Percentiles rank a stretch among this genome's conserved stretches.
Conservation (phyloP, 2,797 vertebrate species). For the Adrianichthys oophorus region DNA sequence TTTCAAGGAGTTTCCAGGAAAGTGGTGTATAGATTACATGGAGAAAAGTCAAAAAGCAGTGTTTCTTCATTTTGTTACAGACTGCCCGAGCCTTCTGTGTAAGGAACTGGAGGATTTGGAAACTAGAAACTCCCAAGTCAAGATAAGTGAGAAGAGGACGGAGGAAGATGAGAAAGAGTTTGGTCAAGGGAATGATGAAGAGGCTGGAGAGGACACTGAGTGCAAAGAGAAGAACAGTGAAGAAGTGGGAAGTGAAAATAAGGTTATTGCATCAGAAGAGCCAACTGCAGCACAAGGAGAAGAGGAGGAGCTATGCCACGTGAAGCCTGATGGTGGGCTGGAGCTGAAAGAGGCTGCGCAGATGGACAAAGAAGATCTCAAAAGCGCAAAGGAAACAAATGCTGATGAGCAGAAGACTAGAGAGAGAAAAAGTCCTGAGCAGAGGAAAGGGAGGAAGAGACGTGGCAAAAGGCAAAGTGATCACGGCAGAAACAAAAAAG, state of each 20-base stretch:
- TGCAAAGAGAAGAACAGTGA: slow-evolving; percentile 23
- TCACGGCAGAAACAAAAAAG: slow-evolving; percentile 39
- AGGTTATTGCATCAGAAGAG: slow-evolving; percentile 39
- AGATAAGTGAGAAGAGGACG: slow-evolving; percentile 19
- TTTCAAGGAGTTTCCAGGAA: no score
- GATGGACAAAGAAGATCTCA: slow-evolving; percentile 21
- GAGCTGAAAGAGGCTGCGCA: slow-evolving; percentile 40
- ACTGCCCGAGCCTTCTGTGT: slow-evolving; percentile 74
- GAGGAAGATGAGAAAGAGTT: slow-evolving; percentile 28
- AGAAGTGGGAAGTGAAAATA: slow-evolving; percentile 27
- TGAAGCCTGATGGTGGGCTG: slow-evolving; percentile 37
- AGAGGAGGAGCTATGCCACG: slow-evolving; percentile 52
- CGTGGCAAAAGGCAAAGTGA: slow-evolving; percentile 51
- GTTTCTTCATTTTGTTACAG: slow-evolving; percentile 56
- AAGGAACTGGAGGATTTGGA: slow-evolving; percentile 68
- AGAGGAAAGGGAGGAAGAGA: slow-evolving; percentile 48
- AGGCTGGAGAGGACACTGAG: slow-evolving; percentile 11
- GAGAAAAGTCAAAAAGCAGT: not conserved
- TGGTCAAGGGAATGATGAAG: slow-evolving; percentile 36
- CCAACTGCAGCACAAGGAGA: slow-evolving; percentile 30
- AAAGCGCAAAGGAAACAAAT: slow-evolving; percentile 19
- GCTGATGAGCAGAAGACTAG: slow-evolving; percentile 22
- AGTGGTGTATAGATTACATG: not conserved
- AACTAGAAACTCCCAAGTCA: slow-evolving; percentile 38
- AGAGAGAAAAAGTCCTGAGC: slow-evolving; percentile 32